phyloP scores from a whole-genome alignment of 2,888 invertebrate genomes.

The Ctena decussata region DNA sequence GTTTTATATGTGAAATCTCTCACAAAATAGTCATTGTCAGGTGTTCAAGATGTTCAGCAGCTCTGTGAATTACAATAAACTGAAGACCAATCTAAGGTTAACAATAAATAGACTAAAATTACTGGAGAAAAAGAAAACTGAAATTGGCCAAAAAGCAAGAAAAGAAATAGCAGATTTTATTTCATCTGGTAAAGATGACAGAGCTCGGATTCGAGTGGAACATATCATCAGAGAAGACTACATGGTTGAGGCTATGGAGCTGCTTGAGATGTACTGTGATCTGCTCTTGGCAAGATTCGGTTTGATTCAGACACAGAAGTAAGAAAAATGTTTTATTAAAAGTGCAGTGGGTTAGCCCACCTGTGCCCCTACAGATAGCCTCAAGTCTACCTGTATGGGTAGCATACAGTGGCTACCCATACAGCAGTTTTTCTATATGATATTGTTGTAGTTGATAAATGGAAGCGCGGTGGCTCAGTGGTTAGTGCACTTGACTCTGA shows the following conservation, averaged over 20 bases:
- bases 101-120: constrained; percentile 97
- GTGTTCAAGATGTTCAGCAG: constrained; percentile 89
- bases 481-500: too few relatives aligned
- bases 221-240: constrained; percentile 99
- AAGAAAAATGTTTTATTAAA: too few relatives aligned
- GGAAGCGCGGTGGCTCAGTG: too few relatives aligned
- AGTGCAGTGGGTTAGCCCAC: too few relatives aligned
- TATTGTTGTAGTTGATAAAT: too few relatives aligned
- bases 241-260: constrained; percentile 99
- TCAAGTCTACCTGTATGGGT: too few relatives aligned
- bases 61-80: constrained; percentile 96
- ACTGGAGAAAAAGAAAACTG: constrained; percentile 97
- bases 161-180: constrained; percentile 98
- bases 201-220: constrained; percentile 98
- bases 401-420: too few relatives aligned
- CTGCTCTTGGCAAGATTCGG: constrained; percentile 98
- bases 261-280: constrained; percentile 99
- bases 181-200: constrained; percentile 88
- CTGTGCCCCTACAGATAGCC: too few relatives aligned
- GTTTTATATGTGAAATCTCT: background rate
- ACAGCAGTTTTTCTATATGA: too few relatives aligned
- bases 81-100: constrained; percentile 98
- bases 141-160: constrained; percentile 97
- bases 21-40: background rate
- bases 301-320: constrained; percentile 90